These are phyloP conservation scores for Hormiphora californensis DNA, from an alignment of 37 sponge, comb jelly and placozoan genomes.

Conservation along the genomic window DNA sequence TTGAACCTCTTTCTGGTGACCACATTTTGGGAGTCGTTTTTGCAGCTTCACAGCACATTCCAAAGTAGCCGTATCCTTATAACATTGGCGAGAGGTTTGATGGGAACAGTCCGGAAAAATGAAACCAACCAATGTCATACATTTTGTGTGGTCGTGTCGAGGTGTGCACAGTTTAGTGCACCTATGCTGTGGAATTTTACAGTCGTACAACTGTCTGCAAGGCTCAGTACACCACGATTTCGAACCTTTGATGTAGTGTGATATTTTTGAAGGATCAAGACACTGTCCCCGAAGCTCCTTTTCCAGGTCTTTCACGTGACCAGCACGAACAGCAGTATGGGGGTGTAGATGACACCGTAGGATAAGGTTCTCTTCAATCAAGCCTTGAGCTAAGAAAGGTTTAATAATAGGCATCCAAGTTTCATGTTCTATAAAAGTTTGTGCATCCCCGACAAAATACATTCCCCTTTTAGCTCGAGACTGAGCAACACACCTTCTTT, in stretches of 20 bases:
- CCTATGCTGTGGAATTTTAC: not conserved
- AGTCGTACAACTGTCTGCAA: not conserved
- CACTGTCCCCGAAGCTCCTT: no score
- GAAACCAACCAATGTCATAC: not conserved
- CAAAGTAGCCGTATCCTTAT: constrained; percentile 21
- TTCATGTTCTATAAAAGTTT: constrained; percentile 56
- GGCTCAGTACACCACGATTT: not conserved
- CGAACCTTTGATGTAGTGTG: not conserved
- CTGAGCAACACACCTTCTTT: constrained; percentile 81
- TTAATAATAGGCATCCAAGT: constrained; percentile 65
- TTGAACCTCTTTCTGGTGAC: constrained; percentile 49
- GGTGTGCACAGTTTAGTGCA: constrained; percentile 35
- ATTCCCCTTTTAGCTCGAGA: constrained; percentile 78
- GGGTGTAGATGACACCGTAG: constrained; percentile 74
- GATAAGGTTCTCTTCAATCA: constrained; percentile 61
- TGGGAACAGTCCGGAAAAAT: constrained; percentile 68
- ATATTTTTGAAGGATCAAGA: no score
- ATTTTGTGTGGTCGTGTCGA: constrained; percentile 14
- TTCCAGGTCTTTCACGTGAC: not conserved
- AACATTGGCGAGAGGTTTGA: constrained; percentile 64
- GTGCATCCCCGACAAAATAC: constrained; percentile 77
- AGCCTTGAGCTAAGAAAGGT: constrained; percentile 50
- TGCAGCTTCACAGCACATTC: constrained; percentile 59
- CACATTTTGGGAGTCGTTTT: constrained; percentile 60
- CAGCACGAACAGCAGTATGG: not conserved